Evolutionary conservation across 2,797 vertebrate genomes (phyloP).

Genomic region (Coranthus polyacanthus): DNA sequence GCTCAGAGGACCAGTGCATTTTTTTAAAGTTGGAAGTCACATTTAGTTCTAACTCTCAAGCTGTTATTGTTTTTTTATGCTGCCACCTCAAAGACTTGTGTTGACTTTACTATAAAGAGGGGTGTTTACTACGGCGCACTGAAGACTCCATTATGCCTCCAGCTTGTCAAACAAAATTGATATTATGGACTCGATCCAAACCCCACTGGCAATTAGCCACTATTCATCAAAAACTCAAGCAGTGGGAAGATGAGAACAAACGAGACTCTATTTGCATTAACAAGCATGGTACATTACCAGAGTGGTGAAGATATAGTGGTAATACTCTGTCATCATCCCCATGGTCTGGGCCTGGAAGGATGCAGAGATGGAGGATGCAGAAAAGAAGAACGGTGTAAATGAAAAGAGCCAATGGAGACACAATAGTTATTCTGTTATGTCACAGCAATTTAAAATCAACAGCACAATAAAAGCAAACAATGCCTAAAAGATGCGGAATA

Average conservation of each 20-base stretch:
- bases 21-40: constrained; percentile 28
- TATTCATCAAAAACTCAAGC: constrained; percentile 79
- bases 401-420: constrained; percentile 25
- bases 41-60: constrained; percentile 48
- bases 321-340: constrained; percentile 99
- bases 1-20: not conserved
- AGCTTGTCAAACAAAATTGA: constrained; percentile 82
- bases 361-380: constrained; percentile 27
- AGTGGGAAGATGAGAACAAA: constrained; percentile 73
- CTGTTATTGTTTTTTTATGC: constrained; percentile 36
- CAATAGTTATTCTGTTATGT: constrained; percentile 52
- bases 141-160: constrained; percentile 76
- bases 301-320: constrained; percentile 99
- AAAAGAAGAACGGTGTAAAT: constrained; percentile 60
- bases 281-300: constrained; percentile 91
- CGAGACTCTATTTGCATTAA: constrained; percentile 77
- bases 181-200: constrained; percentile 80
- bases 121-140: constrained; percentile 69
- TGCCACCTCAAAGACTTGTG: constrained; percentile 64
- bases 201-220: constrained; percentile 79
- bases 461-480: constrained; percentile 45
- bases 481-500: constrained; percentile 15
- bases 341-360: constrained; percentile 95
- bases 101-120: constrained; percentile 66
- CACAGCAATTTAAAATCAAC: constrained; percentile 58